phyloP scores from a whole-genome alignment of 2,888 invertebrate species.

The Gandaritis pyraliata region DNA sequence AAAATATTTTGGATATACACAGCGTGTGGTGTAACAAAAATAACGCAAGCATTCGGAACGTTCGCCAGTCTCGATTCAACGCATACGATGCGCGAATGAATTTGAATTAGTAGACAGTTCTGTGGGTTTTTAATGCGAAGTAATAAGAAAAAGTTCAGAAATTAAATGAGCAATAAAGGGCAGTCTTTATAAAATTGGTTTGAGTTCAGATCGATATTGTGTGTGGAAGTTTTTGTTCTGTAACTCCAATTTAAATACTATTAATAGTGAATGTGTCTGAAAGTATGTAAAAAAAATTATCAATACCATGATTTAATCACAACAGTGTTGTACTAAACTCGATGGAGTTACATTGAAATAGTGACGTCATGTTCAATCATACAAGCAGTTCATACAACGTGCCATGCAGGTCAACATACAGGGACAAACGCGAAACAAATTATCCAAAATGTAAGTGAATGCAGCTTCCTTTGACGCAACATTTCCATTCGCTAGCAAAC shows the following conservation, averaged over 20 bases:
- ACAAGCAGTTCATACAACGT: slow-evolving; percentile 62
- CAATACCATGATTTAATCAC: too few species aligned
- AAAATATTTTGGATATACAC: slow-evolving; percentile 69
- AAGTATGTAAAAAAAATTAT: too few species aligned
- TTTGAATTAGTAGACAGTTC: slow-evolving; percentile 8
- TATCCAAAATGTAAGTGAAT: slow-evolving; percentile 56
- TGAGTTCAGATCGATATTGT: too few species aligned
- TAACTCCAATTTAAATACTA: too few species aligned
- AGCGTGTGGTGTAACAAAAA: slow-evolving; percentile 70
- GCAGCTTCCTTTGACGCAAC: not conserved
- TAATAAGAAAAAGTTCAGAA: not conserved
- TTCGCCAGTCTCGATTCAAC: slow-evolving; percentile 64
- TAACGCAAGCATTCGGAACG: slow-evolving; percentile 65
- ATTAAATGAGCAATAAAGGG: not conserved
- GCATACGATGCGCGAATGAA: slow-evolving; percentile 48
- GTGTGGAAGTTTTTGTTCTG: too few species aligned
- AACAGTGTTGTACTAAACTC: too few species aligned
- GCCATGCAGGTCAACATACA: slow-evolving; percentile 50
- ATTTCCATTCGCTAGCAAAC: too few species aligned
- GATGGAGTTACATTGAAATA: too few species aligned
- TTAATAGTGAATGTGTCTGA: too few species aligned
- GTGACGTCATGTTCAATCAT: slow-evolving; percentile 64
- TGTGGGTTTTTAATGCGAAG: slow-evolving; percentile 5
- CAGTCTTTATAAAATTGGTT: not conserved
- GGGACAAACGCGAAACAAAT: slow-evolving; percentile 47